phyloP scores from a whole-genome alignment of 2,113 vertebrate species.

The Turdus rufiventris region DNA sequence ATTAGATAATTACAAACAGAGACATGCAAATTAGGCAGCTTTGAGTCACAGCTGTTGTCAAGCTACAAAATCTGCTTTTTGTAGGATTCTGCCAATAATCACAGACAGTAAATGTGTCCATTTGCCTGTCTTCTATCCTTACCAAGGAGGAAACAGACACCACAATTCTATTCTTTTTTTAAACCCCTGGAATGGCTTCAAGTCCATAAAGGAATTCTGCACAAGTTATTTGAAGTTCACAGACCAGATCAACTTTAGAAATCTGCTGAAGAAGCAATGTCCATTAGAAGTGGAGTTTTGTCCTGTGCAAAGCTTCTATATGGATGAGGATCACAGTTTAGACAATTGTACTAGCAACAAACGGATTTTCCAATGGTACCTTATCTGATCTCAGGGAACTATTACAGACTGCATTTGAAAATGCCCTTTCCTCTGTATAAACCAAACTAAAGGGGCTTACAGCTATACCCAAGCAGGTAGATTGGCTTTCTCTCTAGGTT shows the following conservation, averaged over 20 bases:
- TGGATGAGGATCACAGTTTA: not conserved
- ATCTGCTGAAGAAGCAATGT: not conserved
- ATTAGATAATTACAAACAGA: conserved; percentile 49
- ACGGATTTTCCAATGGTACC: not conserved
- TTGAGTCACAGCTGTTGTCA: conserved; percentile 17
- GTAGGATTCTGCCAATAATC: conserved; percentile 45
- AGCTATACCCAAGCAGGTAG: not conserved
- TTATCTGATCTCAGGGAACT: not conserved
- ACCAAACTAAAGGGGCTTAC: not conserved
- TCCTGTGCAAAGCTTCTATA: not conserved
- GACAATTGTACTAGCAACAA: not conserved
- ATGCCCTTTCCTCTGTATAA: not conserved
- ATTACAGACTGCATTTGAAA: not conserved
- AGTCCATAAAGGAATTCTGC: conserved; percentile 2
- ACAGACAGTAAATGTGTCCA: conserved; percentile 43
- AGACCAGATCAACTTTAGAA: not conserved
- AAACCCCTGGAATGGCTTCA: conserved; percentile 17
- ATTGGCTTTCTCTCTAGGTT: not conserved
- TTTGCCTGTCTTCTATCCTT: conserved; percentile 22
- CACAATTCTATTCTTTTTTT: not conserved
- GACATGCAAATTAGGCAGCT: not conserved
- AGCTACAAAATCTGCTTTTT: conserved; percentile 16
- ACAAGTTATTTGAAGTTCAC: not conserved
- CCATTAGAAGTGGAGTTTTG: not conserved
- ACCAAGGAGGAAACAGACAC: not conserved